Evolutionary conservation across 1,140 invertebrate genomes (phyloP), one percentile per base, ranked within the genome.

Genomic region (Zaprionus ornatus): DNA sequence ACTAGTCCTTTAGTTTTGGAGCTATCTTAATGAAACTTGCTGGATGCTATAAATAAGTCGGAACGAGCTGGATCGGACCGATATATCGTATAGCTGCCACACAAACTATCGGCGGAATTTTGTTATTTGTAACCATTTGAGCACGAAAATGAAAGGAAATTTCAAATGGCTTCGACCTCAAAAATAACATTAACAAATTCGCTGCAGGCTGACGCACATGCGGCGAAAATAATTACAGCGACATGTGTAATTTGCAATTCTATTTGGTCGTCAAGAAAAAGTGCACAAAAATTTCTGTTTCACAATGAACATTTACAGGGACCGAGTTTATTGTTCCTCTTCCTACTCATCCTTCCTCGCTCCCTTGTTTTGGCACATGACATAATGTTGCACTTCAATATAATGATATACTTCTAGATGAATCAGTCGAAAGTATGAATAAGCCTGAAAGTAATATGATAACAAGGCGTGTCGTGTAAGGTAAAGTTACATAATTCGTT

Each of bases 231-330:
- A 80, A 71, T 85, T 81, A 75, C 48, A 64, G 21, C 50, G 45
- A 66, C 82, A 85, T 74, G 85, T 85, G 82, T 79, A 86, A 85
- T 85, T 85, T 81, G 62, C 42, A 68, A 85, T 84, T 84, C 82
- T 64, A 70, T 84, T 84, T 81, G 57, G 35, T 50, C 50, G 25
- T 21, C 48, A 29, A 23, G 37, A 50, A 32, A 65, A 67, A 67
- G 42, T 60, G 23, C 32, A 45, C 40, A 15, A 2, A 56, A 64
- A 57, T 52, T 62, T 27, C 37, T 45, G 13, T 15, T 37, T 50
- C 32, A 66, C 27, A 59, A 52, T 59, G 52, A 32, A 65, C 59
- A 59, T 52, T 50, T n/a, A 48, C 13, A 42, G 23, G 45, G 23
- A 32, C 4, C 2, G 7, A 13, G 17, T 23, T 10, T 10, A n/a